Base-by-base conservation (phyloP, 2,113 vertebrate genomes). In the Malurus melanocephalus region DNA sequence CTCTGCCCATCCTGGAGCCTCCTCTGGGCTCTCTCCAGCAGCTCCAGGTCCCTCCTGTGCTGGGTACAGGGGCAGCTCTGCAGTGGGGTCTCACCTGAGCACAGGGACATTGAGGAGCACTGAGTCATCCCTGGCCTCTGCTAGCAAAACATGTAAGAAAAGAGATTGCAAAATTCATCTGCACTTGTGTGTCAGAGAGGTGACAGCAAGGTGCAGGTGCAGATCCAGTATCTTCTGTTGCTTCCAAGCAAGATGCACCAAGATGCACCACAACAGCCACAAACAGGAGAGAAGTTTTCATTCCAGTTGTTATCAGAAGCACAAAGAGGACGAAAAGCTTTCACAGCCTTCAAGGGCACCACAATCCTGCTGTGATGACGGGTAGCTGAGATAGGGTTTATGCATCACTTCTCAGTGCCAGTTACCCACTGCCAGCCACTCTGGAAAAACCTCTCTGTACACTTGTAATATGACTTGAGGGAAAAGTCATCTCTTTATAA, bases 401-500 rank as follows among this genome's bases (percentile, higher is more conserved):
- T 55, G 62, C 19, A 56, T 65, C 51, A n/a, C 51, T 87, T 48
- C 43, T 69, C 40, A 7, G 24, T 27, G 38, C 10, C 4, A 59
- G 43, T 68, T 79, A 71, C 28, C 69, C 56, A 11, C 67, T 72
- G 40, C 40, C 86, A 80, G 49, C 19, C 53, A 26, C 59, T 10
- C 32, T 17, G 35, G 46, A 55, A 79, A 86, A 95, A 46, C 22
- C 51, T 62, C 35, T 40, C 6, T 0, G 2, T 6, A 71, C 1
- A 2, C 23, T 33, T 27, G 22, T 3, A 12, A 18, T 19, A 61
- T 3, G 40, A 60, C 75, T 68, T 82, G 76, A 93, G 87, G 81
- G 35, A 87, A 89, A 92, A 86, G 93, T 68, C 60, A 75, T 12
- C n/a, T 82, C 52, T 45, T 85, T 26, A 67, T 3, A 73, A 62